Conservation (phyloP, 2,888 invertebrate species). For the Ectemnius cavifrons region DNA sequence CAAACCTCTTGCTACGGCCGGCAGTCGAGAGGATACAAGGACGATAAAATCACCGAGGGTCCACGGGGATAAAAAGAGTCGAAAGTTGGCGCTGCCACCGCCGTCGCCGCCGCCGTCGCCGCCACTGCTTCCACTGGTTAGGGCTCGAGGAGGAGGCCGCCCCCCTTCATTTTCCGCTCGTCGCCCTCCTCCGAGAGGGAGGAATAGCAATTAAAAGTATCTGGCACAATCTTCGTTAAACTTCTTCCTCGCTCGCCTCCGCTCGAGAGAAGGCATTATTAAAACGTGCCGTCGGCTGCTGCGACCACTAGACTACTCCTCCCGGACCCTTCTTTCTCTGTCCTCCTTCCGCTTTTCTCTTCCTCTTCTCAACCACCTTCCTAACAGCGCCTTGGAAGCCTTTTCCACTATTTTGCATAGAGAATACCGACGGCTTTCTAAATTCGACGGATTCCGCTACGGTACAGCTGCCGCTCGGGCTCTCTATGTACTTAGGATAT, state of each 20-base stretch:
- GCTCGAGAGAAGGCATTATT: constrained; percentile 68
- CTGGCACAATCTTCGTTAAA: constrained; percentile 77
- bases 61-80: constrained; percentile 59
- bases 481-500: no score
- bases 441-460: no score
- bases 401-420: constrained; percentile 74
- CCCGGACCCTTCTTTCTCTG: constrained; percentile 28
- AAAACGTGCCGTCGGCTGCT: constrained; percentile 73
- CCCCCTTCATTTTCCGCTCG: constrained; percentile 59
- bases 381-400: background rate
- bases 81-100: constrained; percentile 34
- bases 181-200: constrained; percentile 52
- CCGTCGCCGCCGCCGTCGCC: constrained; percentile 7
- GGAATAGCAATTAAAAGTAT: constrained; percentile 78
- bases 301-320: constrained; percentile 61
- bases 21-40: constrained; percentile 73
- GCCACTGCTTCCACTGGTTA: constrained; percentile 17
- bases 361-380: constrained; percentile 9
- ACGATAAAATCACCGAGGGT: constrained; percentile 74
- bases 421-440: constrained; percentile 61
- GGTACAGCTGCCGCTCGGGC: no score
- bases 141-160: constrained; percentile 35
- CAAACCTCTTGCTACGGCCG: constrained; percentile 72
- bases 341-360: constrained; percentile 7
- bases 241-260: constrained; percentile 69